Percentiles rank a stretch among this genome's conserved stretches.
These are phyloP conservation scores for Drosophila kambysellisi DNA, from an alignment of 2,888 invertebrate species.

Conservation along the genomic window DNA sequence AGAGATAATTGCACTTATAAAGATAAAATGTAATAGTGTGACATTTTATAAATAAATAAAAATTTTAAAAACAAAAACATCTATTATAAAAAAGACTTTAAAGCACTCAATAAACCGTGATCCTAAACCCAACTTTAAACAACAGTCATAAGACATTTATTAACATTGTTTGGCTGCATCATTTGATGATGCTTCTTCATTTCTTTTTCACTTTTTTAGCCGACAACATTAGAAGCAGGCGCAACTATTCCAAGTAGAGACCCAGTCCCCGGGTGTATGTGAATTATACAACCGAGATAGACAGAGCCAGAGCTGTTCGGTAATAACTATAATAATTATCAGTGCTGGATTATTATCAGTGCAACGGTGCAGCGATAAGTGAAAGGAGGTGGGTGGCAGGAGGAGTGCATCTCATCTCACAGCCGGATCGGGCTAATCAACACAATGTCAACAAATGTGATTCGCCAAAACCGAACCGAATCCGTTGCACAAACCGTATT, in stretches of 20 bases:
- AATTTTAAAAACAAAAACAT: neutral
- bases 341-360: constrained; percentile 68
- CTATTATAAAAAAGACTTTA: neutral
- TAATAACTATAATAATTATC: constrained; percentile 62
- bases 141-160: constrained; percentile 6
- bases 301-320: constrained; percentile 33
- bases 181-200: constrained; percentile 22
- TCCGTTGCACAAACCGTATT: constrained; percentile 61
- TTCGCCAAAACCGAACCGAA: constrained; percentile 44
- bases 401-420: constrained; percentile 21
- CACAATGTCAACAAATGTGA: constrained; percentile 62
- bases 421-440: constrained; percentile 33
- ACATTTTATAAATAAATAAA: neutral
- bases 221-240: neutral
- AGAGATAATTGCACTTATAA: neutral
- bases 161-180: neutral
- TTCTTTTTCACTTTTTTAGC: constrained; percentile 23
- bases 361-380: constrained; percentile 50
- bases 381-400: constrained; percentile 5
- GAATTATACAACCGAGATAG: constrained; percentile 53
- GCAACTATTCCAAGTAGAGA: neutral
- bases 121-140: constrained; percentile 12
- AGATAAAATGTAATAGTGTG: neutral
- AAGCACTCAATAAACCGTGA: neutral
- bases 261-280: constrained; percentile 13